Evolutionary conservation across 2,797 vertebrate species (phyloP), one percentile per base, ranked within the genome.

Genomic region (Microctenopoma lineatum): DNA sequence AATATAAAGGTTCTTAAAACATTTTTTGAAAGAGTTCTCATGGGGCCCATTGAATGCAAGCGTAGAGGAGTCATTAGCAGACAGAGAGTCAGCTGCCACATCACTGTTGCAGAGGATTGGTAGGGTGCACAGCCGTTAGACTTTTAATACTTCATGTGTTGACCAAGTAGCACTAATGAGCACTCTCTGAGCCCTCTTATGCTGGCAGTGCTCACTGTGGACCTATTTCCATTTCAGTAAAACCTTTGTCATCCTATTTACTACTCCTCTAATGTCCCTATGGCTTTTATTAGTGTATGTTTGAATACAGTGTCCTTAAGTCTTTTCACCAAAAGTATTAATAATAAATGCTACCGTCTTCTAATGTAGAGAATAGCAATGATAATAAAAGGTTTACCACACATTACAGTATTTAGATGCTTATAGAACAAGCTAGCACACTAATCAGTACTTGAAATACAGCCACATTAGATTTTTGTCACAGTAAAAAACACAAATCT

Each of bases 131-230:
- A 54, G 73, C 74, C 56, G 36, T 63, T 57, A 75, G 59, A 84
- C 76, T 80, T 83, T 82, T 79, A 85, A 90, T 86, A 83, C 85
- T 79, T 81, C 47, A 44, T 75, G 77, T 85, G 81, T 87, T 89
- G 89, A 87, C 84, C 81, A 73, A 81, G 83, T 75, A 66, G 73
- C 82, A 69, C 85, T 91, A 90, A 91, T 86, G 86, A 92, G 87
- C 79, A n/a, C 83, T 79, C 39, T 53, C 46, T 53, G 73, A 85
- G 79, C 73, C 75, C 81, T 73, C 75, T 77, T 69, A 59, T 39
- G 32, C 73, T 58, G 52, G 60, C 73, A 48, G 65, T 13, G 10
- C 70, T 83, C 79, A 62, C 79, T 61, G 55, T 66, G 74, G 75
- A 78, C 76, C 72, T 53, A 73, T 86, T 86, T 84, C 62, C 80